A percentile compares a stretch with the other conserved stretches of the same genome.
Evolutionary conservation across 2,888 invertebrate genomes (phyloP).

Genomic region (Asteroscopus sphinx): DNA sequence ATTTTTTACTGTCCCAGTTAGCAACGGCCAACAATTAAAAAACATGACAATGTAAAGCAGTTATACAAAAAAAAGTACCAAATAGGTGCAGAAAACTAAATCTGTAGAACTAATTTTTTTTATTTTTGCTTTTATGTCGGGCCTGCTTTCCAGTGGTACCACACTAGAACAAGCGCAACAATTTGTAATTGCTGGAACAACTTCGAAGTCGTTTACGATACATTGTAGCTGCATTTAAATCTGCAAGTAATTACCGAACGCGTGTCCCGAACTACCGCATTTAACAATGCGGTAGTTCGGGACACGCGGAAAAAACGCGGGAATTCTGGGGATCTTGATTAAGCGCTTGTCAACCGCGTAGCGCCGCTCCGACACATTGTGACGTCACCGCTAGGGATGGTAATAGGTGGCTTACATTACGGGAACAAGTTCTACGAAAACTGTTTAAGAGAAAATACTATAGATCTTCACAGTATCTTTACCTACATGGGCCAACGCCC

Average conservation of each 20-base stretch:
- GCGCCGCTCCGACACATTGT: constrained; percentile 52
- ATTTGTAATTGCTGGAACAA: too few relatives aligned
- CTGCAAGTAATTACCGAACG: constrained; percentile 41
- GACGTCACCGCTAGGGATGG: constrained; percentile 53
- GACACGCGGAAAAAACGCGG: constrained; percentile 52
- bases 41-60: too few relatives aligned
- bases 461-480: not conserved
- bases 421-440: constrained; percentile 6
- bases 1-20: too few relatives aligned
- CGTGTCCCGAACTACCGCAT: constrained; percentile 39
- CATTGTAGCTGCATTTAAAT: constrained; percentile 38
- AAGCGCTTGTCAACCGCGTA: constrained; percentile 59
- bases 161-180: too few relatives aligned
- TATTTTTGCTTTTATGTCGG: too few relatives aligned
- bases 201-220: not conserved
- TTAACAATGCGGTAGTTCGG: too few relatives aligned
- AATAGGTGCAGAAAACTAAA: too few relatives aligned
- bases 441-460: not conserved
- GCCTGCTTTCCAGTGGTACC: too few relatives aligned
- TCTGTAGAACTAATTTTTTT: too few relatives aligned
- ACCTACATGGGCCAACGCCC: too few relatives aligned
- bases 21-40: too few relatives aligned
- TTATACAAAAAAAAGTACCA: too few relatives aligned
- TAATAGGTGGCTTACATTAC: constrained; percentile 6
- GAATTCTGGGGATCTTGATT: constrained; percentile 56